Evolutionary conservation across 2,888 invertebrate species (phyloP).

Genomic region (Melanchra persicariae): DNA sequence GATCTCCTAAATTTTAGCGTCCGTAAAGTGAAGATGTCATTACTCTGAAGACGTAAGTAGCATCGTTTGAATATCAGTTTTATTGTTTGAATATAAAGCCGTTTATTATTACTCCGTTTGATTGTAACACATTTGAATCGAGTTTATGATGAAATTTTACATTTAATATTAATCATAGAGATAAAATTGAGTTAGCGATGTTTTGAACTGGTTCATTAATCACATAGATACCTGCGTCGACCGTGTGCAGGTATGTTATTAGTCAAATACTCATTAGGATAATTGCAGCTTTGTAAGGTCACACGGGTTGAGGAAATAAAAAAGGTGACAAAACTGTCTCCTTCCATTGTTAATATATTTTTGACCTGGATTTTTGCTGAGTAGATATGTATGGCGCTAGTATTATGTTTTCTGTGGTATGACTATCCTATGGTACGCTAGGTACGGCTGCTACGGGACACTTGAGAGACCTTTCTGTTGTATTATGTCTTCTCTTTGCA

Average conservation of each 20-base stretch:
- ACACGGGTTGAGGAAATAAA: constrained; percentile 4
- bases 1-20: constrained; percentile 83
- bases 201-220: constrained; percentile 60
- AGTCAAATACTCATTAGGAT: constrained; percentile 11
- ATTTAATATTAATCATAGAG: constrained; percentile 66
- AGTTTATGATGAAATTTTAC: constrained; percentile 78
- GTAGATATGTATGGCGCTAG: no score
- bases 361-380: no score
- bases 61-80: constrained; percentile 85
- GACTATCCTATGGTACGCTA: no score
- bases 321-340: background rate
- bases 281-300: constrained; percentile 19
- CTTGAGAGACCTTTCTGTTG: no score
- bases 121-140: constrained; percentile 81
- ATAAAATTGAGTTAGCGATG: constrained; percentile 54
- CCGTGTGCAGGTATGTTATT: background rate
- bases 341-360: no score
- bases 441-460: no score
- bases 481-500: no score
- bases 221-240: constrained; percentile 16
- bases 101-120: constrained; percentile 83
- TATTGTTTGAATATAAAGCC: constrained; percentile 88
- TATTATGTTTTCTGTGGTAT: no score
- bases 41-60: constrained; percentile 82
- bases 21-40: constrained; percentile 85